phyloP scores from a whole-genome alignment of 2,888 invertebrate genomes.

The Ecdyonurus torrentis region DNA sequence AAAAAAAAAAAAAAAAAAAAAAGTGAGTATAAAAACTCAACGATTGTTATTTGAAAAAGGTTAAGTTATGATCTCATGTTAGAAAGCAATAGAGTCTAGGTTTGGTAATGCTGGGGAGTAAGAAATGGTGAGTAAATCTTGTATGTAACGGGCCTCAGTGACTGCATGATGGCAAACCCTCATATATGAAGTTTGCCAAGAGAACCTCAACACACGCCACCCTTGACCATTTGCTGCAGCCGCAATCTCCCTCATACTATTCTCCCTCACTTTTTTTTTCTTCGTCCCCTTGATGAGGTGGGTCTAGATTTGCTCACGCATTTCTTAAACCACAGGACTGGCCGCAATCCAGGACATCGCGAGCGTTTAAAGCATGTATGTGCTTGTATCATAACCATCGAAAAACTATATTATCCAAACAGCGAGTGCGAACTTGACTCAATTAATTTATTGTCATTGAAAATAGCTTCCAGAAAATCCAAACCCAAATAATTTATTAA shows the following conservation, averaged over 20 bases:
- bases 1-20: not conserved
- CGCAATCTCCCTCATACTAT: not conserved
- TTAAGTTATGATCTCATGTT: slow-evolving; percentile 2
- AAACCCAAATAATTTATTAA: no score
- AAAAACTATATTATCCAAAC: not conserved
- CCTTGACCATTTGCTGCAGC: not conserved
- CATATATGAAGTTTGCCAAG: no score
- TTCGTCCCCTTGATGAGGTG: not conserved
- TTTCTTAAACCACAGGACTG: not conserved
- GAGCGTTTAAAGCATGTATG: no score
- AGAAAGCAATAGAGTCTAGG: not conserved
- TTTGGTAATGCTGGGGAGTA: not conserved
- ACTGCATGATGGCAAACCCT: not conserved
- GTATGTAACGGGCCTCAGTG: not conserved
- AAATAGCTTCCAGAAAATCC: no score
- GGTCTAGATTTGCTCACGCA: not conserved
- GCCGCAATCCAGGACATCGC: not conserved
- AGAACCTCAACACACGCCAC: no score
- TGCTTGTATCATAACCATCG: not conserved
- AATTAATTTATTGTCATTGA: not conserved
- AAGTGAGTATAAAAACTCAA: not conserved
- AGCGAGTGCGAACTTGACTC: not conserved
- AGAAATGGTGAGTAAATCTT: not conserved
- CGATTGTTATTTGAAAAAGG: not conserved
- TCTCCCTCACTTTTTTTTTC: no score